Percentiles rank a stretch among this genome's conserved stretches.
These are phyloP conservation scores for Oreochromis niloticus DNA, from an alignment of 2,113 vertebrate species.

Conservation along the genomic window DNA sequence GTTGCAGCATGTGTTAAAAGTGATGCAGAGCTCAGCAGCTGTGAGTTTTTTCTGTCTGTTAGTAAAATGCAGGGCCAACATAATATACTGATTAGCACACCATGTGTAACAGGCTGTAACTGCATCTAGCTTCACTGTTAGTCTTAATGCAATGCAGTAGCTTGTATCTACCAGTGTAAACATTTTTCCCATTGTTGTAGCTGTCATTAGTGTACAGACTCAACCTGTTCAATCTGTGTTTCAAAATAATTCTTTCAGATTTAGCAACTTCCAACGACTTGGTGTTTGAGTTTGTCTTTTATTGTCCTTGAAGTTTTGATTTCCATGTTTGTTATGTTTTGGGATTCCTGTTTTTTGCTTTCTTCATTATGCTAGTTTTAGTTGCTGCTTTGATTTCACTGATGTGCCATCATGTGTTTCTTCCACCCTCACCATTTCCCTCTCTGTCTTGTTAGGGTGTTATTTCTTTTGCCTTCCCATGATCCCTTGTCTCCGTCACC, in stretches of 20 bases:
- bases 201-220: neutral
- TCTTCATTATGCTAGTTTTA: neutral
- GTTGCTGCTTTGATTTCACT: neutral
- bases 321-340: neutral
- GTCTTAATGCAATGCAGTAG: neutral
- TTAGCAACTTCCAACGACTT: neutral
- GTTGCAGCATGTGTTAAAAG: neutral
- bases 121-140: neutral
- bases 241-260: neutral
- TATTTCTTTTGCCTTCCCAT: neutral
- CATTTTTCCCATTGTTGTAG: neutral
- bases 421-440: neutral
- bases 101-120: neutral
- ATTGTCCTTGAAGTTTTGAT: neutral
- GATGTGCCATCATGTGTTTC: neutral
- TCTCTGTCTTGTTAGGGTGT: neutral
- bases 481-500: neutral
- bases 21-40: neutral
- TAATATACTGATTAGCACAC: neutral
- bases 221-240: neutral
- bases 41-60: neutral
- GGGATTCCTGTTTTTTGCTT: rapidly evolving
- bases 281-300: neutral
- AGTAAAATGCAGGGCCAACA: too few relatives aligned
- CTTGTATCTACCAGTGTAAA: rapidly evolving